A percentile compares a stretch with the other conserved stretches of the same genome.
These are phyloP conservation scores for Sclerodermus sp. DNA, from an alignment of 2,888 invertebrate species.

Conservation along the genomic window DNA sequence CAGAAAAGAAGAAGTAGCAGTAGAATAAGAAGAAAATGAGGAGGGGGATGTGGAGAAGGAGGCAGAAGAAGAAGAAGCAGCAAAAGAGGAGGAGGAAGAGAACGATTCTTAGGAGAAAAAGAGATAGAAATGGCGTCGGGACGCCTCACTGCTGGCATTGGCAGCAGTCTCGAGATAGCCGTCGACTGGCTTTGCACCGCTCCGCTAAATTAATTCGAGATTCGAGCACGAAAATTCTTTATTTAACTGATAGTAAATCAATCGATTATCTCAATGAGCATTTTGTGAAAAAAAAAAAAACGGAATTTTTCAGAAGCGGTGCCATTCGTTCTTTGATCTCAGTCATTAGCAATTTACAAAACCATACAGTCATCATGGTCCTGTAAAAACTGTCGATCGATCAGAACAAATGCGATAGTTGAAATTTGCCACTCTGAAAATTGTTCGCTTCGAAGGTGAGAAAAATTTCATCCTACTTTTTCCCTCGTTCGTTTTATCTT, in stretches of 20 bases:
- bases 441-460: no score
- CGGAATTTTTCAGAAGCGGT: no score
- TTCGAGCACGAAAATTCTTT: conserved; percentile 18
- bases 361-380: no score
- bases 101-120: conserved; percentile 15
- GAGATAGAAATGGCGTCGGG: conserved; percentile 44
- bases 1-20: no score
- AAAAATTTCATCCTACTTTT: no score
- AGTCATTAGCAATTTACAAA: no score
- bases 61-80: conserved; percentile 18
- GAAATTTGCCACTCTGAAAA: no score
- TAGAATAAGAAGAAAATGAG: conserved; percentile 11
- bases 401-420: no score
- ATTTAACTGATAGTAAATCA: background rate
- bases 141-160: conserved; percentile 53
- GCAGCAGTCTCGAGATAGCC: conserved; percentile 58
- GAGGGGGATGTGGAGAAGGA: conserved; percentile 8
- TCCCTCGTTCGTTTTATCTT: no score
- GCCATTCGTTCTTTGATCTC: no score
- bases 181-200: conserved; percentile 54
- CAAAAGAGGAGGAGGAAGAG: conserved; percentile 11
- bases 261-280: conserved; percentile 18
- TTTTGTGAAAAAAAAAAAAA: background rate
- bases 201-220: conserved; percentile 50
- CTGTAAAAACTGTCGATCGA: no score